phyloP scores from a whole-genome alignment of 2,797 vertebrate genomes.

The Chromobotia macracanthus region DNA sequence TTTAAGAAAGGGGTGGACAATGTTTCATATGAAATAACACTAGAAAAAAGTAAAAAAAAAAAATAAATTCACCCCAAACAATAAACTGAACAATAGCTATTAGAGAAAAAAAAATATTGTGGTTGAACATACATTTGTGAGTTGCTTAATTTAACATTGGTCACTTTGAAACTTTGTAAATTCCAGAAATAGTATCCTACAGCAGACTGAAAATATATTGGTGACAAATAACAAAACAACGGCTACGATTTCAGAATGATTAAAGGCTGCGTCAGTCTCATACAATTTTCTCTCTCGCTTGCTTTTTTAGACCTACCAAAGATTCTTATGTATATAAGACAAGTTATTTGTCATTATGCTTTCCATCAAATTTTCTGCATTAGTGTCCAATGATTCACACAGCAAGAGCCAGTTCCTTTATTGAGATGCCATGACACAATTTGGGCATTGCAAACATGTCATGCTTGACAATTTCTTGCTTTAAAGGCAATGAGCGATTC shows the following conservation, averaged over 20 bases:
- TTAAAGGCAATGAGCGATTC: neutral
- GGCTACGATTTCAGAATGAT: constrained; percentile 1
- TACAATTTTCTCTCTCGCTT: neutral
- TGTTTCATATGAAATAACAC: neutral
- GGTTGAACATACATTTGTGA: neutral
- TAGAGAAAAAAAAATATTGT: neutral
- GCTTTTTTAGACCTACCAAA: neutral
- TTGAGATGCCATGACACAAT: constrained; percentile 14
- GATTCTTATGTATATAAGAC: neutral
- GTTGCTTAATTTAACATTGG: too few species aligned
- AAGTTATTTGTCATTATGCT: constrained; percentile 8
- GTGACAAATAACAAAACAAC: neutral
- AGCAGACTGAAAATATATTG: neutral
- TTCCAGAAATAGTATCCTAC: too few species aligned
- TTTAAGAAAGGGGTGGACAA: neutral
- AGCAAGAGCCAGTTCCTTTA: constrained; percentile 10
- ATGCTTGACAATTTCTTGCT: neutral
- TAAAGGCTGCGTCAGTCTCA: neutral
- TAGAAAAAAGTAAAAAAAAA: neutral
- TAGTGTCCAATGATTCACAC: constrained; percentile 7
- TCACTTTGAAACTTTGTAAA: too few species aligned
- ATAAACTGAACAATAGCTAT: neutral
- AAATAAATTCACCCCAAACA: neutral
- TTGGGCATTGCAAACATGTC: neutral
- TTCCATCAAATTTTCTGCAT: constrained; percentile 21